phyloP scores from a whole-genome alignment of 2,888 invertebrate genomes.

The Therioaphis trifolii region DNA sequence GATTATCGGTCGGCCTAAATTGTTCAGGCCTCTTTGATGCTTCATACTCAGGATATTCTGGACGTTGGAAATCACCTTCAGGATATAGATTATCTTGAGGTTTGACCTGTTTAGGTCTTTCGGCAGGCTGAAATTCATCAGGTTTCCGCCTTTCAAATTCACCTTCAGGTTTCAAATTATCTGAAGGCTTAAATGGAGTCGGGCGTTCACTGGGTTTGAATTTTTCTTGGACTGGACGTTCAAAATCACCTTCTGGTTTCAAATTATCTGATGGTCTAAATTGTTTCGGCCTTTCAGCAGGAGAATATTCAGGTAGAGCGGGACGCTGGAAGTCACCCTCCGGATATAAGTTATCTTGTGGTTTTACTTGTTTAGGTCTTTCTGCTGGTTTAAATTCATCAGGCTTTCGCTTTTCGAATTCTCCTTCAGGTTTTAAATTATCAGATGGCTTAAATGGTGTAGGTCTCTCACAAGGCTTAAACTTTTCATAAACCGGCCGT shows the following conservation, averaged over 20 bases:
- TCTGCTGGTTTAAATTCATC: constrained; percentile 71
- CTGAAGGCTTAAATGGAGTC: constrained; percentile 69
- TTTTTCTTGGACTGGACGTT: constrained; percentile 69
- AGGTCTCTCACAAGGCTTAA: constrained; percentile 68
- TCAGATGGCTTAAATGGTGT: constrained; percentile 70
- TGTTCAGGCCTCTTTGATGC: constrained; percentile 72
- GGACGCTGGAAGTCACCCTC: constrained; percentile 75
- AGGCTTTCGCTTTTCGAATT: constrained; percentile 70
- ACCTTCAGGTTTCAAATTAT: constrained; percentile 68
- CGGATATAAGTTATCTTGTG: constrained; percentile 70
- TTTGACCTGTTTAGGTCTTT: constrained; percentile 69
- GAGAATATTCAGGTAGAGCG: constrained; percentile 65
- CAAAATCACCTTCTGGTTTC: constrained; percentile 72
- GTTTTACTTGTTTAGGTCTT: constrained; percentile 69
- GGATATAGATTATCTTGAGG: constrained; percentile 69
- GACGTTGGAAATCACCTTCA: constrained; percentile 70
- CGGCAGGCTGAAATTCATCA: not conserved
- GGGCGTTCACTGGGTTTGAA: constrained; percentile 67
- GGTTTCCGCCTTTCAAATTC: constrained; percentile 68
- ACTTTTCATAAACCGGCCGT: constrained; percentile 67
- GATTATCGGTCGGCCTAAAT: constrained; percentile 67
- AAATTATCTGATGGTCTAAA: constrained; percentile 71
- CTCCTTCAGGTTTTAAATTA: constrained; percentile 74
- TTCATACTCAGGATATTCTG: constrained; percentile 64
- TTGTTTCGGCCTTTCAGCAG: constrained; percentile 70